Percentiles rank a stretch among this genome's conserved stretches.
phyloP scores from a whole-genome alignment of 2,888 invertebrate genomes.

The Ypsolopha sequella region DNA sequence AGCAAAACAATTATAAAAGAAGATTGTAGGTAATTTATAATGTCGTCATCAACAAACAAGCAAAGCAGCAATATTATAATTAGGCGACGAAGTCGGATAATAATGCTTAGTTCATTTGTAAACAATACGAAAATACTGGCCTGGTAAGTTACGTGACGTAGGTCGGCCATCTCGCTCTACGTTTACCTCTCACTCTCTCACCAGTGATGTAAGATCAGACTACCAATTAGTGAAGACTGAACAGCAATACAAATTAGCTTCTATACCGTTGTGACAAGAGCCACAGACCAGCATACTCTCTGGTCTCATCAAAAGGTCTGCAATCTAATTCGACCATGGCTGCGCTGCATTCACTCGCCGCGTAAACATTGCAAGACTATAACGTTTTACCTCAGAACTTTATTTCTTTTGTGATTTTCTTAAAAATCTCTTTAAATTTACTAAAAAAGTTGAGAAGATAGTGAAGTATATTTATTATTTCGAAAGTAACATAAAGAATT shows the following conservation, averaged over 20 bases:
- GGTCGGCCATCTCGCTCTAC: not conserved
- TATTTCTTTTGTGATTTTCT: not conserved
- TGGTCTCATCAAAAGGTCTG: not conserved
- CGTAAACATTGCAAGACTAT: conserved; percentile 42
- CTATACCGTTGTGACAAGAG: not conserved
- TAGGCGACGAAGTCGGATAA: no score
- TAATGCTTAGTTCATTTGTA: no score
- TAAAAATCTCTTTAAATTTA: not conserved
- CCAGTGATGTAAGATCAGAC: not conserved
- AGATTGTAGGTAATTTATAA: no score
- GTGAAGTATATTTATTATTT: no score
- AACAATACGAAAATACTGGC: no score
- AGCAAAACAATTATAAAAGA: no score
- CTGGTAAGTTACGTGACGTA: not conserved
- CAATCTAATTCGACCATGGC: not conserved
- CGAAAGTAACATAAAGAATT: no score
- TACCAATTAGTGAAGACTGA: not conserved
- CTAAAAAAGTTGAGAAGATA: no score
- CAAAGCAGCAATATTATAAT: no score
- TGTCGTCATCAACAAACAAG: no score
- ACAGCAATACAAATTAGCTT: not conserved
- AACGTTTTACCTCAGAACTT: conserved; percentile 16
- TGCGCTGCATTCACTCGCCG: conserved; percentile 54
- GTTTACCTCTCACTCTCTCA: not conserved
- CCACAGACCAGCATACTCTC: not conserved